phyloP scores from a whole-genome alignment of 2,888 invertebrate genomes.

The Chalcosyrphus nemorum region DNA sequence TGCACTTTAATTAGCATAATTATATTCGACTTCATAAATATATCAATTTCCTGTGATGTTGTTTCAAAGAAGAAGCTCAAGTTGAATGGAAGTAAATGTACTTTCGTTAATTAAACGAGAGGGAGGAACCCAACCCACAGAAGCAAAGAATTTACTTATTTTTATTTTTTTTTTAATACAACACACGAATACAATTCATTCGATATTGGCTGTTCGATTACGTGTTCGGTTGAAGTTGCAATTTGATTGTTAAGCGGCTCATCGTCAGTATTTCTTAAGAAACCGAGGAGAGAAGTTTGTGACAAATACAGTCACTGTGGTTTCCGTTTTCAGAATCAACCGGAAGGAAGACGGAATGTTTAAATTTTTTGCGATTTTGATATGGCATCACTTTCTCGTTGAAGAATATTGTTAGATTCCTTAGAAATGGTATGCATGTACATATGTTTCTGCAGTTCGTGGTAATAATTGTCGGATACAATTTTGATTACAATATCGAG shows the following conservation, averaged over 20 bases:
- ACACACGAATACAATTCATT: conserved; percentile 13
- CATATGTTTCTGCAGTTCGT: not conserved
- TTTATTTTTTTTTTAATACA: too few relatives aligned
- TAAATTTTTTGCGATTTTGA: conserved; percentile 9
- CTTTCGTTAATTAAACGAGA: conserved; percentile 35
- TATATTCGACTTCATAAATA: conserved; percentile 41
- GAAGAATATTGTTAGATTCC: not conserved
- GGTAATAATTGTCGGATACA: not conserved
- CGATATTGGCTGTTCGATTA: conserved; percentile 15
- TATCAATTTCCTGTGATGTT: conserved; percentile 63
- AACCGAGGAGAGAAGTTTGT: not conserved
- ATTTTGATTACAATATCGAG: not conserved
- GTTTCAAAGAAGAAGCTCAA: conserved; percentile 19
- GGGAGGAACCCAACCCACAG: not conserved
- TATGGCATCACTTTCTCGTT: not conserved
- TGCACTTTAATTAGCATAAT: conserved; percentile 68
- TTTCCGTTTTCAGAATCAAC: conserved; percentile 39
- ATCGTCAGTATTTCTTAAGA: not conserved
- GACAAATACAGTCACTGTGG: conserved; percentile 15
- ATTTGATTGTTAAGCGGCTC: not conserved
- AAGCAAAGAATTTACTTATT: conserved; percentile 29
- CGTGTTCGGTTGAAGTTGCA: not conserved
- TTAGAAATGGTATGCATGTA: not conserved
- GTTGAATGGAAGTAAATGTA: conserved; percentile 28
- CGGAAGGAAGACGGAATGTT: conserved; percentile 26